These are phyloP conservation scores for Parochlus steinenii DNA, from an alignment of 2,888 invertebrate genomes.

Conservation along the genomic window DNA sequence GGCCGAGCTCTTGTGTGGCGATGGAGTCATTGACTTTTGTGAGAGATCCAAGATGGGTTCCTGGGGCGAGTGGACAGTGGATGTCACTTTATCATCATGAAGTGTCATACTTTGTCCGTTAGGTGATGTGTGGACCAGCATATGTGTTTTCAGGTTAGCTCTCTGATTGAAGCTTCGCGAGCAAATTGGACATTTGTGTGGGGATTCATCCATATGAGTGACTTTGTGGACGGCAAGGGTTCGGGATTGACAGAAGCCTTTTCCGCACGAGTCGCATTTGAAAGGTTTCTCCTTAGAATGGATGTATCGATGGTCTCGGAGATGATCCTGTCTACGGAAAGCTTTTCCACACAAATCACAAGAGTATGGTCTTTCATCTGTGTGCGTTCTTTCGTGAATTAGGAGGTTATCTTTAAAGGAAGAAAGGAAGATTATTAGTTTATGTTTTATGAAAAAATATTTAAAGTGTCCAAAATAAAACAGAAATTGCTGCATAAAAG, in stretches of 20 bases:
- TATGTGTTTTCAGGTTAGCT: conserved; percentile 79
- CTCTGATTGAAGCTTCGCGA: conserved; percentile 81
- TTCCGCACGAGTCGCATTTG: conserved; percentile 91
- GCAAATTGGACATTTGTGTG: conserved; percentile 84
- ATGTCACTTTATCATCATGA: too few relatives aligned
- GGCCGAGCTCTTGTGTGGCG: conserved; percentile 23
- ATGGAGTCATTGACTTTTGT: conserved; percentile 28
- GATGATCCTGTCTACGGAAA: conserved; percentile 86
- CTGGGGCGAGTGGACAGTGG: conserved; percentile 30
- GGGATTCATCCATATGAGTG: conserved; percentile 83
- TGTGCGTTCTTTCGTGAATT: conserved; percentile 94
- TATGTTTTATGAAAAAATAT: too few relatives aligned
- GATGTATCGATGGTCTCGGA: conserved; percentile 87
- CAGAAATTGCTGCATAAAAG: too few relatives aligned
- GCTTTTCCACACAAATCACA: conserved; percentile 95
- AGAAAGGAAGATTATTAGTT: too few relatives aligned
- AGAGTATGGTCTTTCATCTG: conserved; percentile 89
- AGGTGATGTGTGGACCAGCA: conserved; percentile 64
- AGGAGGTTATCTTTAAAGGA: conserved; percentile 96
- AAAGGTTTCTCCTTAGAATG: conserved; percentile 98
- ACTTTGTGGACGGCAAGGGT: conserved; percentile 93
- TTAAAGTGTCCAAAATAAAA: too few relatives aligned
- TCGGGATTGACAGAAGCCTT: conserved; percentile 95
- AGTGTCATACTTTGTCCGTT: background rate
- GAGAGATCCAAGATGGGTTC: conserved; percentile 38